phyloP scores from a whole-genome alignment of 1,140 invertebrate species.

The Copidosoma floridanum region DNA sequence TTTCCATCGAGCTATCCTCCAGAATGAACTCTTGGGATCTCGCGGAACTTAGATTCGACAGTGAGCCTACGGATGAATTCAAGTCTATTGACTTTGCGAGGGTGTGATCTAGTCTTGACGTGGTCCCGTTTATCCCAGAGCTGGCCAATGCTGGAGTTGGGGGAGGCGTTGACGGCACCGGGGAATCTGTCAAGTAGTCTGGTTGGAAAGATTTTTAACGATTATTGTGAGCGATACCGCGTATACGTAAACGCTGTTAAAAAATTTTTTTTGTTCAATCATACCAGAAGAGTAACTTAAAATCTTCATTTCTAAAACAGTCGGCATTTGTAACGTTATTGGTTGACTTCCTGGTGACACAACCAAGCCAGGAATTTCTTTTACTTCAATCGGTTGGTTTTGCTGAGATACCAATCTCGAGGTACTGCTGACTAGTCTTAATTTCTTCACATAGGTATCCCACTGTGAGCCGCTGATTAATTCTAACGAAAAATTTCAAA shows the following conservation, averaged over 20 bases:
- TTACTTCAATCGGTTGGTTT: constrained; percentile 38
- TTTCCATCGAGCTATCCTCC: constrained; percentile 30
- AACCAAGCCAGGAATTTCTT: constrained; percentile 38
- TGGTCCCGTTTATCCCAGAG: constrained; percentile 21
- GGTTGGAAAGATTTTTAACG: too few species aligned
- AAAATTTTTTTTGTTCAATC: too few species aligned
- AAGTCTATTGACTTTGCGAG: constrained; percentile 32
- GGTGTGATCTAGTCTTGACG: constrained; percentile 30
- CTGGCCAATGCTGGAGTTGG: constrained; percentile 36
- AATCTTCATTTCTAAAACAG: constrained; percentile 34
- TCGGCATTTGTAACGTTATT: constrained; percentile 35
- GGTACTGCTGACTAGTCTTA: constrained; percentile 46
- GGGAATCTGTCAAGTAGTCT: background rate
- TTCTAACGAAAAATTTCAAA: constrained; percentile 29
- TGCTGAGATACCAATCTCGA: constrained; percentile 39
- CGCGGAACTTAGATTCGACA: constrained; percentile 30
- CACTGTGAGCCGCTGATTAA: constrained; percentile 46
- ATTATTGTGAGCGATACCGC: too few species aligned
- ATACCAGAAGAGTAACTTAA: constrained; percentile 31
- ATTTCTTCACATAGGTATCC: constrained; percentile 47
- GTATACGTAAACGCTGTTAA: background rate
- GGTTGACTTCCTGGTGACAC: constrained; percentile 40
- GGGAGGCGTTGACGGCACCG: constrained; percentile 37
- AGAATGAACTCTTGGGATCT: constrained; percentile 30
- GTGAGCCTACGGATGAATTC: constrained; percentile 30